Evolutionary conservation across 2,888 invertebrate species (phyloP), one percentile per base, ranked within the genome.

Genomic region (Hyposoter didymator): DNA sequence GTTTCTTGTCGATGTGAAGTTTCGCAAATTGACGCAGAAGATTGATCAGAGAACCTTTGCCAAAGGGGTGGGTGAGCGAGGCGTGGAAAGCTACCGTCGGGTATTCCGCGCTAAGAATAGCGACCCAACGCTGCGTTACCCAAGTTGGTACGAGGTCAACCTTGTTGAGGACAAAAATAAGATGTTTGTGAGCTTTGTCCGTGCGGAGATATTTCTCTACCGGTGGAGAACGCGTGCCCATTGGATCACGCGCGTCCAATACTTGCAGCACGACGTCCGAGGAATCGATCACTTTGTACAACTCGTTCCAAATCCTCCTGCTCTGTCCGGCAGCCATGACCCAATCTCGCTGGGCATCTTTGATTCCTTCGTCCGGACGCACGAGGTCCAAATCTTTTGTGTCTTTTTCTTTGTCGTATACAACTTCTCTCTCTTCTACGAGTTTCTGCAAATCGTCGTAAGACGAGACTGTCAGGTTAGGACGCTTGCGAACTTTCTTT

Each of bases 71-170:
- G 55, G 97, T 99, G 87, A 99, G 94, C n/a, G 99, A 99, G 0
- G 99, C 99, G 94, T 99, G 99, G 93, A 99, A 99, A 0, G 99
- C 99, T 90, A 99, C 96, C 0, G 99, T 99, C 6, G 99, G 99
- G 94, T 99, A 98, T 93, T 99, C 99, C 17, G 97, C 95, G 93
- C 98, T 99, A 10, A 99, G 95, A 90, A 98, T 97, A 14, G 98
- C 97, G 0, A 99, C 98, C 99, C 99, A 99, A 87, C 98, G 96
- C 94, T 99, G 99, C 88, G 99, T 99, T 0, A 99, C 98, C 99
- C 99, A 99, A 35, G 98, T 98, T 0, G 99, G 99, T 2, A 99
- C 98, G 85, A 99, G 95, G 95, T 98, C 98, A 2, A 98, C 98
- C 95, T 99, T 99, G 94, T 99, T 99, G 81, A 99, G 94, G 78